Base-by-base conservation (phyloP, 2,888 invertebrate genomes). In the Calephelis perditalis region DNA sequence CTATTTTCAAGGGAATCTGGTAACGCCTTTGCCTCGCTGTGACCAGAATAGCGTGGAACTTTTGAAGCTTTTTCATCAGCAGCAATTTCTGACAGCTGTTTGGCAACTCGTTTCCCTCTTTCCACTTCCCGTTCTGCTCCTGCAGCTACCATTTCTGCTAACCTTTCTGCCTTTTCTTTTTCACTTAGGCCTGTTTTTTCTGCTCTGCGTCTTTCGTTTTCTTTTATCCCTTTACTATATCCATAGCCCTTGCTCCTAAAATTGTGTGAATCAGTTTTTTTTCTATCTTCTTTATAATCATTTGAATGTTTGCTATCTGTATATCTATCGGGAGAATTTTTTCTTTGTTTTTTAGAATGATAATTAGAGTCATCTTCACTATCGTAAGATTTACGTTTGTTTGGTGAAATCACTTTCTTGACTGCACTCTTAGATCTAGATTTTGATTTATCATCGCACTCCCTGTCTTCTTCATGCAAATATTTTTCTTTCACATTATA, bases 121-220 rank as follows among this genome's bases (percentile, higher is more conserved):
- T 94, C 93, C 47, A 88, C 87, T 74, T 95, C 95, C 0, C 95
- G 91, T 89, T 93, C 92, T 1, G 83, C 82, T 0, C 97, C 98
- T 76, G 97, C 96, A 9, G 92, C 91, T 92, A 94, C 94, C 98
- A 98, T 98, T 81, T 96, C 96, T 57, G 83, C 83, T 64, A 89
- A 67, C 61, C 88, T 91, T 55, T 95, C 91, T 52, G 93, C 92
- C 62, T 88, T 90, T 75, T 97, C 95, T 46, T 72, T 75, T 56
- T 74, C 77, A 66, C 77, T 86, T 63, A 86, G 67, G 54, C 66
- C 70, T 36, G 65, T 63, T 8, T 11, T 56, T 44, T 43, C 62
- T 65, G 63, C 72, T 64, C 63, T 72, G 56, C 63, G 72, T 8
- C 67, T 68, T 58, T 69, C 72, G 15, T 58, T 57, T 43, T 67